Evolutionary conservation across 1,140 invertebrate genomes (phyloP).

Genomic region (Palaemon carinicauda): DNA sequence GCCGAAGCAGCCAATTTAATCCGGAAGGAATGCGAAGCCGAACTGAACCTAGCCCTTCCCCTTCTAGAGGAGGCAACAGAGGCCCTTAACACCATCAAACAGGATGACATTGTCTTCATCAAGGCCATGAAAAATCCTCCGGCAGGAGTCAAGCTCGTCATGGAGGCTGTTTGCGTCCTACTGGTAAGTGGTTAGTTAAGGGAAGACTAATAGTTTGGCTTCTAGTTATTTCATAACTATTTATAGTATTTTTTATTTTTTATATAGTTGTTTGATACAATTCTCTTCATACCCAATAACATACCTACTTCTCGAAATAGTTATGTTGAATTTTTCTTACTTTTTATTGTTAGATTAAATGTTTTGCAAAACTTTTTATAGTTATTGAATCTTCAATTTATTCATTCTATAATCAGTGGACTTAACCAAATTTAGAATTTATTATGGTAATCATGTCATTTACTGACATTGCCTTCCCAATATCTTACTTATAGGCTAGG

Average conservation of each 20-base stretch:
- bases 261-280: too few species aligned
- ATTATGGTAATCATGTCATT: too few species aligned
- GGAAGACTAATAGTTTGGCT: not conserved
- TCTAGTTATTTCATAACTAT: not conserved
- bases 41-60: conserved; percentile 75
- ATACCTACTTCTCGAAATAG: too few species aligned
- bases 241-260: not conserved
- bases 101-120: conserved; percentile 69
- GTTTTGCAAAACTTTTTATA: not conserved
- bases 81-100: conserved; percentile 69
- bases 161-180: conserved; percentile 96
- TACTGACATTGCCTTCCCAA: too few species aligned
- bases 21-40: conserved; percentile 73
- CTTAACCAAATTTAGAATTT: too few species aligned
- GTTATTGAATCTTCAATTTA: not conserved
- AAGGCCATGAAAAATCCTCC: conserved; percentile 74
- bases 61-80: conserved; percentile 76
- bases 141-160: conserved; percentile 74
- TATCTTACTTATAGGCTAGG: too few species aligned
- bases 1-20: conserved; percentile 68
- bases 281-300: not conserved
- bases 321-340: too few species aligned
- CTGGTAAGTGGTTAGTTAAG: conserved; percentile 70
- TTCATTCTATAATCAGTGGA: not conserved
- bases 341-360: too few species aligned